These are phyloP conservation scores for Malacoraja senta DNA, from an alignment of 2,797 vertebrate genomes.

Conservation along the genomic window DNA sequence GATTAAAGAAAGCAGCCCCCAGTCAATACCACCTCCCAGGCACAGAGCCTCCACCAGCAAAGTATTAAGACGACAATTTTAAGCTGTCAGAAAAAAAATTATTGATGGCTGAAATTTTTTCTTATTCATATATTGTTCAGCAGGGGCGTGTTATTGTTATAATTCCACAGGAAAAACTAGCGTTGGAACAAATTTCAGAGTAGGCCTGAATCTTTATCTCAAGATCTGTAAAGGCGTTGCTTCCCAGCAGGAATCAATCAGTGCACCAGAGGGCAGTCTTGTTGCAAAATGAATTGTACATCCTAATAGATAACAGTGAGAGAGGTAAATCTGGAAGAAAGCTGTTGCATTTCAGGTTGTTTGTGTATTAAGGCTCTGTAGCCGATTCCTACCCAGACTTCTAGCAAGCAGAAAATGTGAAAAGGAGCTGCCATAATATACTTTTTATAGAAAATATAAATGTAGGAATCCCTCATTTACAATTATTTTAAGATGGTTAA, in stretches of 20 bases:
- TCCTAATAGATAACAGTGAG: background rate
- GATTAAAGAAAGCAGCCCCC: too few species aligned
- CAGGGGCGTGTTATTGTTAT: background rate
- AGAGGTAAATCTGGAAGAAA: background rate
- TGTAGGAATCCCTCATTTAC: background rate
- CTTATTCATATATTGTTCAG: background rate
- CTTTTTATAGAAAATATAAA: background rate
- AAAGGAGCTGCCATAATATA: too few species aligned
- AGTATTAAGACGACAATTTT: background rate
- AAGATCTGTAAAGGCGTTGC: background rate
- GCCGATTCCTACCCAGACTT: background rate
- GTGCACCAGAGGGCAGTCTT: constrained; percentile 31
- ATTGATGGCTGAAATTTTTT: background rate
- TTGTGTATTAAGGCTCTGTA: background rate
- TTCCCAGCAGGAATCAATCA: background rate
- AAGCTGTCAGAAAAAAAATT: background rate
- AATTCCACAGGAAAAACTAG: background rate
- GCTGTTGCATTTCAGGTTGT: background rate
- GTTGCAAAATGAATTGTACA: background rate
- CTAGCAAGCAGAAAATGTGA: background rate
- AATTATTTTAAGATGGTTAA: background rate
- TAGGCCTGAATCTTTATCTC: background rate
- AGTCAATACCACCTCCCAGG: too few species aligned
- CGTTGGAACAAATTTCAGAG: background rate
- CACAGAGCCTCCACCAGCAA: too few species aligned